Evolutionary conservation across 2,797 vertebrate species (phyloP).

Genomic region (Onychomys torridus): DNA sequence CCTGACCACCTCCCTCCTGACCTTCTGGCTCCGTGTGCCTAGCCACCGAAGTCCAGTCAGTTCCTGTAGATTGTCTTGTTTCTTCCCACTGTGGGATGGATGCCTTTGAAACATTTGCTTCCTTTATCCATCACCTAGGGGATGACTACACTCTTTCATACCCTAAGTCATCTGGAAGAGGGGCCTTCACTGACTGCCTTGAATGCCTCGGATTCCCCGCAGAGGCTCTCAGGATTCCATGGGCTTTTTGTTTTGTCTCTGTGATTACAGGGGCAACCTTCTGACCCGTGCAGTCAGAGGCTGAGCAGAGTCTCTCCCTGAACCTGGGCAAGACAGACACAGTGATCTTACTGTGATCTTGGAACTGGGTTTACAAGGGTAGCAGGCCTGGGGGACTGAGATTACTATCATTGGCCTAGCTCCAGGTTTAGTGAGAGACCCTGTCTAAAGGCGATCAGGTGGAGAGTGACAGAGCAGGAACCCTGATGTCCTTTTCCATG

Average conservation of each 20-base stretch:
- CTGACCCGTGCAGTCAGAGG: background rate
- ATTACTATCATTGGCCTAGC: background rate
- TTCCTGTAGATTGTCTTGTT: too few relatives aligned
- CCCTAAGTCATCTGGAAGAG: background rate
- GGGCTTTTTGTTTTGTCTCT: background rate
- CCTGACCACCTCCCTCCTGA: background rate
- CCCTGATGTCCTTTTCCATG: background rate
- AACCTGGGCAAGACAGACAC: background rate
- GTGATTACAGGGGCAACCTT: background rate
- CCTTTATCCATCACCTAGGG: background rate
- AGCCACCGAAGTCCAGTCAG: background rate
- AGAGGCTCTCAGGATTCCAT: background rate
- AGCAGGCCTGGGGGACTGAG: background rate
- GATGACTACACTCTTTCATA: background rate
- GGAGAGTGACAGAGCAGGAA: background rate
- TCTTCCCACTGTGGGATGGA: background rate
- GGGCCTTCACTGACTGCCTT: background rate
- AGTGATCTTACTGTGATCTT: background rate
- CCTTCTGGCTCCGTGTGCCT: background rate
- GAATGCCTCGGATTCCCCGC: background rate
- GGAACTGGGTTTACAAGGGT: background rate
- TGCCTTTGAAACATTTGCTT: background rate
- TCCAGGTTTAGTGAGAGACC: background rate
- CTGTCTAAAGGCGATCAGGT: background rate
- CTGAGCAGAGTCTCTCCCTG: background rate